These are phyloP conservation scores for Andrena chrysosceles DNA, from an alignment of 2,888 invertebrate species.

Conservation along the genomic window DNA sequence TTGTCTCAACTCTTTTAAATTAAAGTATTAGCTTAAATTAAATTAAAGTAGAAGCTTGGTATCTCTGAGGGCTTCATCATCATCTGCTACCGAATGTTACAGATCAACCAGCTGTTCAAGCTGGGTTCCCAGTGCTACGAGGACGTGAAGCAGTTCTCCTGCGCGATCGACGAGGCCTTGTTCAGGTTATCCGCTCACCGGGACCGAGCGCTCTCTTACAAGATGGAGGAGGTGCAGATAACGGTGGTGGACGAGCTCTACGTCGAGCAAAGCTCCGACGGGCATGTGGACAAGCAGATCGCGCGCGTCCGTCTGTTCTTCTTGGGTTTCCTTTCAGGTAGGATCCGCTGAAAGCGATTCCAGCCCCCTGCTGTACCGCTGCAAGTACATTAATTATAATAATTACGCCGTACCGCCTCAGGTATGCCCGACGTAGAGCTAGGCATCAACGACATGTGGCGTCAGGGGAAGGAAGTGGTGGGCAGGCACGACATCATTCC, in stretches of 20 bases:
- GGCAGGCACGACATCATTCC: constrained; percentile 99
- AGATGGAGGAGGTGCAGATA: constrained; percentile 98
- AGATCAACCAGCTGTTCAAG: constrained; percentile 97
- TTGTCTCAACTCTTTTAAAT: no score
- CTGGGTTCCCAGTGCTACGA: constrained; percentile 95
- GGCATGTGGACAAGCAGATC: constrained; percentile 94
- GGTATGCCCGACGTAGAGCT: constrained; percentile 98
- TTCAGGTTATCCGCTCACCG: constrained; percentile 94
- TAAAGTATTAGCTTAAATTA: no score
- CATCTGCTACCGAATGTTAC: constrained; percentile 53
- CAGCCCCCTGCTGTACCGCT: no score
- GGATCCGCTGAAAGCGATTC: constrained; percentile 39
- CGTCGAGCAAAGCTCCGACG: constrained; percentile 95
- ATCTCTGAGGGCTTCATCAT: background rate
- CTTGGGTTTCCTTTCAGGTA: constrained; percentile 96
- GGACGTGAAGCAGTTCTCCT: constrained; percentile 96
- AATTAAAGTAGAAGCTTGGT: no score
- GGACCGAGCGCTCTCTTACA: constrained; percentile 95
- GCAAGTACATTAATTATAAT: no score
- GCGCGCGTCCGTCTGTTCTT: constrained; percentile 98
- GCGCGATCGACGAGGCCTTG: constrained; percentile 96
- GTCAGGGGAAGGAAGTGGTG: constrained; percentile 99
- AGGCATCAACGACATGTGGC: constrained; percentile 98
- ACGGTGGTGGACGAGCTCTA: constrained; percentile 97
- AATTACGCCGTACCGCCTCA: constrained; percentile 70